These are phyloP conservation scores for Stegastes partitus DNA, from an alignment of 2,113 vertebrate genomes.

Conservation along the genomic window DNA sequence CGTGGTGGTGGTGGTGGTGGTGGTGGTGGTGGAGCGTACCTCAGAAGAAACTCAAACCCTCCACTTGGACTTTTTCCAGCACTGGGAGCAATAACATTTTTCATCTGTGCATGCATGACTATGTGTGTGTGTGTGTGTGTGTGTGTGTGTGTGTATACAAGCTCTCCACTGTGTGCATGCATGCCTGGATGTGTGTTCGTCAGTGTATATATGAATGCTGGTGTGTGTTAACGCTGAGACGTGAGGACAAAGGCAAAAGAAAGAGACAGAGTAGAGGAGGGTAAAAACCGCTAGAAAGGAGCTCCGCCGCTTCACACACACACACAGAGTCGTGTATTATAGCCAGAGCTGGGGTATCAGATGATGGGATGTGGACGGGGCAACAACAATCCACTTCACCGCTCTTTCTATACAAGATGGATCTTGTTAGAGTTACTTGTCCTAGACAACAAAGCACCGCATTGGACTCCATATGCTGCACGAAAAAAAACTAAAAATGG, in stretches of 20 bases:
- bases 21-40: constrained; percentile 28
- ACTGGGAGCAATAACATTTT: constrained; percentile 81
- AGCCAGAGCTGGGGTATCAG: constrained; percentile 45
- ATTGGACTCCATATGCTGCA: constrained; percentile 8
- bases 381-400: constrained; percentile 59
- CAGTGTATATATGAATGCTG: constrained; percentile 35
- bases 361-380: constrained; percentile 54
- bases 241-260: constrained; percentile 52
- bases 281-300: constrained; percentile 39
- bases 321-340: constrained; percentile 30
- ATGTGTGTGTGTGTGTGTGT: constrained; percentile 50
- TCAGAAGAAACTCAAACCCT: constrained; percentile 81
- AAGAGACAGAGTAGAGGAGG: constrained; percentile 33
- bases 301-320: constrained; percentile 17
- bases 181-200: constrained; percentile 45
- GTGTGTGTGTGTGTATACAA: constrained; percentile 42
- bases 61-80: constrained; percentile 80
- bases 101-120: constrained; percentile 69
- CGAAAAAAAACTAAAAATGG: not conserved
- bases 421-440: constrained; percentile 67
- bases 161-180: constrained; percentile 57
- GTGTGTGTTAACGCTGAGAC: constrained; percentile 55
- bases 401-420: constrained; percentile 62
- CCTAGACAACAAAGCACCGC: constrained; percentile 57
- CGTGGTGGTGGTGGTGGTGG: not conserved